These are phyloP conservation scores for Hippocampus zosterae DNA, from an alignment of 2,113 vertebrate genomes.

Conservation along the genomic window DNA sequence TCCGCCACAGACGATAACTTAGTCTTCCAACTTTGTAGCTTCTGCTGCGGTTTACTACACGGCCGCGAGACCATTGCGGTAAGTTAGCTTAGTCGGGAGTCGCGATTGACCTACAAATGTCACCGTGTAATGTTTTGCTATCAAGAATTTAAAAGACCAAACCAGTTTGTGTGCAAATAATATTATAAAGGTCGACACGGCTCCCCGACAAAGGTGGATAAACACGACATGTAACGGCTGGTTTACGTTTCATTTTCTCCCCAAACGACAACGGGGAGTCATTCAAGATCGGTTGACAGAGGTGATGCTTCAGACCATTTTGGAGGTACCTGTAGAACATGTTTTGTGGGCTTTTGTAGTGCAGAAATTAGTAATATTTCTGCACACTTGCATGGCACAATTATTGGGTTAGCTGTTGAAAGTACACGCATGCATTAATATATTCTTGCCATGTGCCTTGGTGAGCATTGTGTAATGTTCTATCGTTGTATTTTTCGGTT, in stretches of 20 bases:
- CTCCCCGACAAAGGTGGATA: conserved; percentile 35
- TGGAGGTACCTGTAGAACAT: conserved; percentile 29
- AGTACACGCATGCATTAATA: not conserved
- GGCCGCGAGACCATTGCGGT: conserved; percentile 1
- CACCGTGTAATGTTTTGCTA: not conserved
- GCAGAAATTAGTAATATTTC: not conserved
- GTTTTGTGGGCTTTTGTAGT: not conserved
- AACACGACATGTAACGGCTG: not conserved
- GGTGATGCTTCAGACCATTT: conserved; percentile 9
- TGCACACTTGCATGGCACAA: too few species aligned
- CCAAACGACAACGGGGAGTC: conserved; percentile 5
- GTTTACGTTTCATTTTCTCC: not conserved
- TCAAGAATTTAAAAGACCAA: conserved; percentile 18
- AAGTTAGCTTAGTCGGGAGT: conserved; percentile 16
- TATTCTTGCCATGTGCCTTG: not conserved
- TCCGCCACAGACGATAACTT: conserved; percentile 41
- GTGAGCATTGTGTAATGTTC: conserved; percentile 5
- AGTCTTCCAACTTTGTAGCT: conserved; percentile 58
- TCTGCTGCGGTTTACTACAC: conserved; percentile 9
- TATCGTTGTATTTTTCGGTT: not conserved
- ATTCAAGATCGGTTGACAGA: conserved; percentile 15
- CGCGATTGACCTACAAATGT: not conserved
- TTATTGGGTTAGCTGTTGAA: not conserved
- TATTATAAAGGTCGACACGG: conserved; percentile 29
- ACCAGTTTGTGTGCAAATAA: conserved; percentile 22